Base-by-base conservation (phyloP, 2,888 invertebrate species). In the Carcina quercana region DNA sequence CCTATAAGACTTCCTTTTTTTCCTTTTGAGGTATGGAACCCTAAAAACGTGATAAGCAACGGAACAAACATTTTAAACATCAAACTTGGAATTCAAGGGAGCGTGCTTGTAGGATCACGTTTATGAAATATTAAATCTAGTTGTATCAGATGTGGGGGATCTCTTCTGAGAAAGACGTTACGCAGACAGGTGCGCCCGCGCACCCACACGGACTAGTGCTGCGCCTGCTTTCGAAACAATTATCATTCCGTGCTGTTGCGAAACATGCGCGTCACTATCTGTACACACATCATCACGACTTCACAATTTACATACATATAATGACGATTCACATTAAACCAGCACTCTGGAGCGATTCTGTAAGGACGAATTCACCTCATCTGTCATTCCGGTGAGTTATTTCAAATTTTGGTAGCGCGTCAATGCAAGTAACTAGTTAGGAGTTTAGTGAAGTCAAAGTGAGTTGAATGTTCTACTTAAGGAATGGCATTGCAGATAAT, bases 301-400 rank as follows among this genome's bases (percentile, higher is more conserved):
- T 50, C 51, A 62, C 79, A 65, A 82, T 83, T 83, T 82, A 79
- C 82, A n/a, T n/a, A n/a, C n/a, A 80, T 80, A 79, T 82, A 83
- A 82, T 82, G 78, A 80, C 72, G 78, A 69, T 70, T 69, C 72
- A 80, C 80, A 73, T 74, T 75, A 79, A 73, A 79, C 76, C 68
- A 75, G n/a, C n/a, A n/a, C n/a, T n/a, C n/a, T n/a, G n/a, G n/a
- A n/a, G n/a, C n/a, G n/a, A n/a, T n/a, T n/a, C n/a, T n/a, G n/a
- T n/a, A n/a, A n/a, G n/a, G n/a, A n/a, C n/a, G n/a, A n/a, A n/a
- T n/a, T n/a, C n/a, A n/a, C n/a, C n/a, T n/a, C n/a, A n/a, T n/a
- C n/a, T n/a, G n/a, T n/a, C n/a, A n/a, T n/a, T n/a, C n/a, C n/a
- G n/a, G n/a, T n/a, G n/a, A n/a, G n/a, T n/a, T n/a, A n/a, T n/a